Conservation (phyloP, 2,113 vertebrate species). For the Bungarus multicinctus region DNA sequence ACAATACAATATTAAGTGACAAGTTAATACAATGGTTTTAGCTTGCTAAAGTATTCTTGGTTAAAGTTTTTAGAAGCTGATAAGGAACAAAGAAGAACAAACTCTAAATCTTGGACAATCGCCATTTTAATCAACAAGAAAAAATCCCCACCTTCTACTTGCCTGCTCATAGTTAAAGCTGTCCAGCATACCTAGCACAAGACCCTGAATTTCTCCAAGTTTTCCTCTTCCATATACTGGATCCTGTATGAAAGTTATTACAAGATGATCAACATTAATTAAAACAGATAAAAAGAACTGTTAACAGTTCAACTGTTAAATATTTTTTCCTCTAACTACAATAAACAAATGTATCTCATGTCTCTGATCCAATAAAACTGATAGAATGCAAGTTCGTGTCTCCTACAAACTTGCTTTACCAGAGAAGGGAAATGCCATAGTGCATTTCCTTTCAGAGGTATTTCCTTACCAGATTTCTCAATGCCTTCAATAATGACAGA, state of each 20-base stretch:
- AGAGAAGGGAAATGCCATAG: background rate
- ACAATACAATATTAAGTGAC: background rate
- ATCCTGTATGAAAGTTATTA: constrained; percentile 73
- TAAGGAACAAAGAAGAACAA: background rate
- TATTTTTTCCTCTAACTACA: background rate
- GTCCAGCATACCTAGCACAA: constrained; percentile 95
- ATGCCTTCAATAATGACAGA: background rate
- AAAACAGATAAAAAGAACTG: constrained; percentile 5
- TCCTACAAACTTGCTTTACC: background rate
- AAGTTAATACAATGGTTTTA: background rate
- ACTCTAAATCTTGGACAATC: background rate
- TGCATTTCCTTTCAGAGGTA: background rate
- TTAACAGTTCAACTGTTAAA: background rate
- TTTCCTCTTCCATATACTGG: constrained; percentile 96
- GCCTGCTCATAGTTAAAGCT: constrained; percentile 97
- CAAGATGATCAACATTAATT: constrained; percentile 9
- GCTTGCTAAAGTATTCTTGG: background rate
- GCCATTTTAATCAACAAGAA: background rate
- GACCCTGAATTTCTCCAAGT: constrained; percentile 93
- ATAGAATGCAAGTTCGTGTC: background rate
- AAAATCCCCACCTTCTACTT: constrained; percentile 24
- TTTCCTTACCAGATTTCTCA: background rate
- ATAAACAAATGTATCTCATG: background rate
- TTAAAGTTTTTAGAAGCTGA: background rate
- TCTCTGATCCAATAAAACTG: background rate